These are phyloP conservation scores for Galbula dea DNA, from an alignment of 2,113 vertebrate species.

Conservation along the genomic window DNA sequence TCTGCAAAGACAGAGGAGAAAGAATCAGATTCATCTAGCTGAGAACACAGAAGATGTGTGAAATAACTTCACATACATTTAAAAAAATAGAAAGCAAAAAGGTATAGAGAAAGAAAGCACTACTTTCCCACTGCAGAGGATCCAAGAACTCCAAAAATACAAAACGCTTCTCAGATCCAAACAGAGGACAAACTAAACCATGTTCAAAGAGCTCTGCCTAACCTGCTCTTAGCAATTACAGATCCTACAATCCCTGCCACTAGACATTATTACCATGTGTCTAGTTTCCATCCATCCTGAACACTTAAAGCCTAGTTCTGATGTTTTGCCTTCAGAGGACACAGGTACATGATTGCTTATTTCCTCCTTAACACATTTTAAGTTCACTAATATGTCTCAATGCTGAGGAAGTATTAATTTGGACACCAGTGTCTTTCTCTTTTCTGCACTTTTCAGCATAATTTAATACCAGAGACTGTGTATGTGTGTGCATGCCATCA, in stretches of 20 bases:
- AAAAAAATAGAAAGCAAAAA: not conserved
- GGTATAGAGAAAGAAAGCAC: not conserved
- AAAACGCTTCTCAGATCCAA: not conserved
- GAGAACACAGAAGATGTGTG: not conserved
- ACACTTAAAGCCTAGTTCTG: not conserved
- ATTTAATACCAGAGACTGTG: not conserved
- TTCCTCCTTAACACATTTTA: not conserved
- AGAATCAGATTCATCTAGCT: not conserved
- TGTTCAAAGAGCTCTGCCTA: not conserved
- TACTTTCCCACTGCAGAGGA: not conserved
- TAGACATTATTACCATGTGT: not conserved
- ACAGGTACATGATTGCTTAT: not conserved
- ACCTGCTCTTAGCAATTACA: not conserved
- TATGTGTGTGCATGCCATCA: not conserved
- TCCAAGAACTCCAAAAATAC: not conserved
- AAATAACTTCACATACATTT: not conserved
- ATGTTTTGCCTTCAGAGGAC: not conserved
- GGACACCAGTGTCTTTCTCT: not conserved
- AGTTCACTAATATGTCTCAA: accelerated
- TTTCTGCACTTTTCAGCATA: not conserved
- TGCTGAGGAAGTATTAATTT: not conserved
- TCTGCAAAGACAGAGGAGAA: not conserved
- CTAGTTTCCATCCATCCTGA: not conserved
- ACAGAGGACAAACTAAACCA: not conserved
- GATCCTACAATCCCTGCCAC: not conserved